Evolutionary conservation across 2,888 invertebrate species (phyloP), one percentile per base, ranked within the genome.

Genomic region (Heterodera filipjevi): DNA sequence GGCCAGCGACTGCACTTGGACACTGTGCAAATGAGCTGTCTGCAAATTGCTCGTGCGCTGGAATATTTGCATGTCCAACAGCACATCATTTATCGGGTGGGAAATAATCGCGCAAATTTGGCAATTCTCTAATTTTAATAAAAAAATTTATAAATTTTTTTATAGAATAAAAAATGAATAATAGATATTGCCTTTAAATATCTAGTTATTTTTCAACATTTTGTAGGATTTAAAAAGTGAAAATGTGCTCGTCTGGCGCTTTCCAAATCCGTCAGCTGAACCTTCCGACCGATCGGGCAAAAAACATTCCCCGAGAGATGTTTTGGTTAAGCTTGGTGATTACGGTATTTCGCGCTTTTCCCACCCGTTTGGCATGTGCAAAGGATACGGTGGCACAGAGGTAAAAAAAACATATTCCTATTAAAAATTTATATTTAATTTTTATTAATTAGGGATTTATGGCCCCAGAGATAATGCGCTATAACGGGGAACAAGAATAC

Each of bases 401-500:
- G 77, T 32, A 32, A 59, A 39, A 39, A 39, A 12, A 44, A 12
- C 44, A 44, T 44, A 44, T 10, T 44, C 12, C 5, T 10, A 44
- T 44, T 44, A 44, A 44, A 44, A 44, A 10, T 44, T 44, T 12
- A 44, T 44, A 44, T 19, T 49, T 3, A 1, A 39, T 10, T 27
- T 22, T 30, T 30, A 8, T 6, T 49, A 14, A 19, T 72, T 32
- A 49, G 53, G 98, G 98, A 0, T 99, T 97, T 90, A 99, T 99
- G 95, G 99, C 98, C 2, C 99, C 98, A 0, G 98, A 99, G 92
- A 98, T 99, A 83, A 95, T 98, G 92, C 92, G 95, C 72, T 96
- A 95, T 90, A 98, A 97, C 89, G 99, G 99, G 0, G 98, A 98
- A 90, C 96, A 97, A 90, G 96, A 97, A 86, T 99, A 99, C 86